Evolutionary conservation across 2,797 vertebrate genomes (phyloP), one percentile per base, ranked within the genome.

Genomic region (Molossus alvarezi): DNA sequence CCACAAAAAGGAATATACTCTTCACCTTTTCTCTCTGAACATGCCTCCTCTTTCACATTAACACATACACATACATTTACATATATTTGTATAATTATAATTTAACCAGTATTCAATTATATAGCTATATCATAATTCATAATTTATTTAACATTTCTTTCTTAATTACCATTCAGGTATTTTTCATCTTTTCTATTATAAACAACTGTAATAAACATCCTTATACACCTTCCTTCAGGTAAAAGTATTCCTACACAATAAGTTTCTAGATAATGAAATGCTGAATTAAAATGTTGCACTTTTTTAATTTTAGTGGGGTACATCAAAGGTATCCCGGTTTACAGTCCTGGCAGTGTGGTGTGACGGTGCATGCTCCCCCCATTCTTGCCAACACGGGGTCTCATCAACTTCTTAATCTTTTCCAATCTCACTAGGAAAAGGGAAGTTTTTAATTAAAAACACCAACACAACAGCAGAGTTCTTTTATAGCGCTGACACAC

Each of bases 281-380:
- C 14, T 86, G 1, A 69, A 75, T 83, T 83, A 58, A 88, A 82
- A 33, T 6, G 60, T 37, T 51, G 11, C 20, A 62, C 23, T 41
- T 33, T 69, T 95, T 77, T 11, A 21, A 80, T 89, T 82, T 53
- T 51, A 90, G 17, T 51, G 58, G 45, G n/a, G 94, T 90, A 64
- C 60, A n/a, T 73, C 67, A 37, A 79, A 80, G 69, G 2, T n/a
- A 1, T 14, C 33, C 7, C 1, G 33, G 15, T 77, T 51, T 73
- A 48, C 0, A 29, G 9, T n/a, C 33, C 27, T 6, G 48, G 14
- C 6, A 27, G 72, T 23, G 11, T 7, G n/a, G 8, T 37, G 18
- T 25, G 5, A 71, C 11, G 60, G 2, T 4, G 3, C 14, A 58
- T 4, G 1, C 1, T 65, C 3, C 45, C 23, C 17, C 2, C 15